Evolutionary conservation across 2,797 vertebrate genomes (phyloP).

Genomic region (Monodelphis domestica): DNA sequence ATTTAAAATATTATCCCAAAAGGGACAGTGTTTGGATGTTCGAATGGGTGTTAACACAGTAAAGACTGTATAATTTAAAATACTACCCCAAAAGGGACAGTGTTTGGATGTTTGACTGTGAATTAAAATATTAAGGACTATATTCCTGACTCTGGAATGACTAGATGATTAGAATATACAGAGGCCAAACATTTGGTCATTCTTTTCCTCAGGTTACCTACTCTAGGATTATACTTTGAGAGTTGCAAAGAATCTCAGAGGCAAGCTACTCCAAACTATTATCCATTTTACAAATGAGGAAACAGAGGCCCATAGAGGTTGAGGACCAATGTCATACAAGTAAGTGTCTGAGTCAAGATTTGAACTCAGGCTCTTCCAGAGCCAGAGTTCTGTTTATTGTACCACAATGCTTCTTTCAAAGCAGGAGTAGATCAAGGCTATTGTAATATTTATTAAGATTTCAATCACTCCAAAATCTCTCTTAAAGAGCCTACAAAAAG

Average conservation of each 20-base stretch:
- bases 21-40: conserved; percentile 6
- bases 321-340: background rate
- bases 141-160: conserved; percentile 18
- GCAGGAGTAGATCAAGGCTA: background rate
- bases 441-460: background rate
- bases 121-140: conserved; percentile 24
- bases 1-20: conserved; percentile 47
- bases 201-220: background rate
- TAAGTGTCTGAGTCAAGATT: background rate
- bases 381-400: background rate
- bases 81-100: too few species aligned
- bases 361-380: background rate
- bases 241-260: background rate
- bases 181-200: background rate
- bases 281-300: background rate
- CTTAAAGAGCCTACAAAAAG: background rate
- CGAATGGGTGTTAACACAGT: conserved; percentile 40
- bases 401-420: background rate
- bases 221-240: background rate
- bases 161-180: background rate
- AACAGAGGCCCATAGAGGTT: background rate
- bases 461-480: background rate
- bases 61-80: background rate
- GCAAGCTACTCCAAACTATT: background rate
- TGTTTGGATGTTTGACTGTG: conserved; percentile 42